Percentiles rank a stretch among this genome's conserved stretches.
Evolutionary conservation across 92 coral and sea anemone genomes (phyloP).

Genomic region (Montipora capitata): DNA sequence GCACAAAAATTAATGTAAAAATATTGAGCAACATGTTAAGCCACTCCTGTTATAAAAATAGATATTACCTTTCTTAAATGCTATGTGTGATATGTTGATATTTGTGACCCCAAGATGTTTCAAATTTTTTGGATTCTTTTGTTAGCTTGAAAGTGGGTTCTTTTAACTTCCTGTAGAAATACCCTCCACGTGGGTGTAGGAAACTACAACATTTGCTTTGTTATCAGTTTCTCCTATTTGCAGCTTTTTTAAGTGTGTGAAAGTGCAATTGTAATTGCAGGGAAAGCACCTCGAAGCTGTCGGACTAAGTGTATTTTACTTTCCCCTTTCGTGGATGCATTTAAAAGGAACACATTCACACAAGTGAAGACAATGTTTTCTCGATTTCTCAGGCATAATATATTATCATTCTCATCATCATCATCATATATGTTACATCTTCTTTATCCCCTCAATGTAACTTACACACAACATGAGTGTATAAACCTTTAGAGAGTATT

Average conservation of each 20-base stretch:
- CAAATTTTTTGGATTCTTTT: neutral
- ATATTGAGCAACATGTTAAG: neutral
- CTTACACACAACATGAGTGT: neutral
- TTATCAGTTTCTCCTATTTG: conserved; percentile 5
- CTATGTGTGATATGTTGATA: conserved; percentile 11
- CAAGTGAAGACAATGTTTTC: neutral
- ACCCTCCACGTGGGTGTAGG: conserved; percentile 18
- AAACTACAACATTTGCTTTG: neutral
- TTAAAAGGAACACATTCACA: neutral
- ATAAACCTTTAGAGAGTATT: no score
- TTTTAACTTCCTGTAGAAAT: conserved; percentile 28
- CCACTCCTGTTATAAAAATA: conserved; percentile 2
- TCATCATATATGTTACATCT: no score
- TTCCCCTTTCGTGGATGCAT: conserved; percentile 10
- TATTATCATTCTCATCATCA: no score
- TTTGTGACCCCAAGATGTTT: conserved; percentile 6
- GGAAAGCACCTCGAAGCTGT: conserved; percentile 15
- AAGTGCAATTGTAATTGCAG: neutral
- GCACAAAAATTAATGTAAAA: neutral
- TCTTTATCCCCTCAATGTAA: no score
- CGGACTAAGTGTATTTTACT: neutral
- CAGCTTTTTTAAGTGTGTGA: neutral
- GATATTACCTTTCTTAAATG: conserved; percentile 5
- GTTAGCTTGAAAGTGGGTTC: neutral
- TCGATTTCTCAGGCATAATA: neutral